Conservation (phyloP, 2,888 invertebrate genomes). For the Hetaerina titia region DNA sequence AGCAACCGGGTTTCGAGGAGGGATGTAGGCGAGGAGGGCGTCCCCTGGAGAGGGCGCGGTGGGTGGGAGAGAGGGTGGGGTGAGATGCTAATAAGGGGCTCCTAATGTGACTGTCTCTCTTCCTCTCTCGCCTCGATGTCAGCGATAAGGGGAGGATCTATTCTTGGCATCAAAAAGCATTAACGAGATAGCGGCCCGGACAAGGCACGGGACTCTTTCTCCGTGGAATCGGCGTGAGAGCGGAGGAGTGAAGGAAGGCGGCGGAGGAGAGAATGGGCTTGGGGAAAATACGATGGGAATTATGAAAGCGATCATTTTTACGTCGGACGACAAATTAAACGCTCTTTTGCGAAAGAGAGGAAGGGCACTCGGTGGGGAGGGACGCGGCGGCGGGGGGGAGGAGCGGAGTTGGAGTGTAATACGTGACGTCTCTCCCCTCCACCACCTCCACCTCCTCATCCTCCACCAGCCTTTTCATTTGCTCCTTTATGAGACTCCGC, state of each 20-base stretch:
- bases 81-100: background rate
- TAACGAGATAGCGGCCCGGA: background rate
- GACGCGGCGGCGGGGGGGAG: background rate
- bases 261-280: background rate
- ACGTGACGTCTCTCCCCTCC: background rate
- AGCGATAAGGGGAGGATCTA: slow-evolving; percentile 6
- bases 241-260: background rate
- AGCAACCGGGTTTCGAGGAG: background rate
- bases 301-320: slow-evolving; percentile 47
- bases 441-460: background rate
- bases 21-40: background rate
- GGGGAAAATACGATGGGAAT: background rate
- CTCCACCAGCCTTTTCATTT: background rate
- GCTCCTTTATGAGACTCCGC: background rate
- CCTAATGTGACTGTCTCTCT: background rate
- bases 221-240: background rate
- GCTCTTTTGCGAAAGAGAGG: slow-evolving; percentile 52
- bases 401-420: background rate
- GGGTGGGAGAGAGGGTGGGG: background rate
- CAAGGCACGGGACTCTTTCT: background rate
- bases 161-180: slow-evolving; percentile 1
- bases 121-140: background rate
- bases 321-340: slow-evolving; percentile 60
- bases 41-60: background rate
- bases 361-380: background rate